phyloP scores from a whole-genome alignment of 2,888 invertebrate species.

The Hirudinaria manillensis region DNA sequence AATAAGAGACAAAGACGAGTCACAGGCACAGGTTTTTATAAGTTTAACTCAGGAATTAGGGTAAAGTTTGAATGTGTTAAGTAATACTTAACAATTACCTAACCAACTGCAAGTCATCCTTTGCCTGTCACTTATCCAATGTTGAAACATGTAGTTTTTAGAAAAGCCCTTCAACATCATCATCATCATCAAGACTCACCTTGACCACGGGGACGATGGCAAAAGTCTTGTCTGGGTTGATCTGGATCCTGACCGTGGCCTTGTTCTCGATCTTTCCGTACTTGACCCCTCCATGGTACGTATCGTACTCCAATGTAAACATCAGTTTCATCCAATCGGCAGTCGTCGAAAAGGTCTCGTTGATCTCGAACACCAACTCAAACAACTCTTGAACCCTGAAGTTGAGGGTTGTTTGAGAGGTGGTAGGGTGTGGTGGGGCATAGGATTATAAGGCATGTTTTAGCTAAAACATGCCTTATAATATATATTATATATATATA shows the following conservation, averaged over 20 bases:
- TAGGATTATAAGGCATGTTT: background rate
- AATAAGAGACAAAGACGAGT: too few relatives aligned
- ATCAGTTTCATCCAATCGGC: constrained; percentile 6
- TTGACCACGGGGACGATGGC: constrained; percentile 27
- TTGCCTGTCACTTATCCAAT: too few relatives aligned
- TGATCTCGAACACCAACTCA: constrained; percentile 12
- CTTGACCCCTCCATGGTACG: background rate
- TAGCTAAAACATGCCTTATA: background rate
- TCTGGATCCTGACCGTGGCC: constrained; percentile 15
- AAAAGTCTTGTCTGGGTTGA: constrained; percentile 16
- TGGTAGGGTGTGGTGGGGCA: background rate
- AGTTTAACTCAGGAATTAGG: too few relatives aligned
- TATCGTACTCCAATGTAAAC: constrained; percentile 24
- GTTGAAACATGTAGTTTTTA: too few relatives aligned
- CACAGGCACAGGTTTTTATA: too few relatives aligned
- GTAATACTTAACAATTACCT: too few relatives aligned
- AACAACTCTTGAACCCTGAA: constrained; percentile 5
- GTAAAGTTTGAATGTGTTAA: too few relatives aligned
- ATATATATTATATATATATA: background rate
- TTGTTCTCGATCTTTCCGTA: constrained; percentile 20
- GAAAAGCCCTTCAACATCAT: too few relatives aligned
- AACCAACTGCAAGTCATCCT: too few relatives aligned
- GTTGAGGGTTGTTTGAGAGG: background rate
- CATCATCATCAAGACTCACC: background rate
- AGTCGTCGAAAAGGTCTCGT: constrained; percentile 1